Evolutionary conservation across 35 echinoderm and acorn worm genomes (phyloP), one percentile per base, ranked within the genome.

Genomic region (Stichopus chloronotus): DNA sequence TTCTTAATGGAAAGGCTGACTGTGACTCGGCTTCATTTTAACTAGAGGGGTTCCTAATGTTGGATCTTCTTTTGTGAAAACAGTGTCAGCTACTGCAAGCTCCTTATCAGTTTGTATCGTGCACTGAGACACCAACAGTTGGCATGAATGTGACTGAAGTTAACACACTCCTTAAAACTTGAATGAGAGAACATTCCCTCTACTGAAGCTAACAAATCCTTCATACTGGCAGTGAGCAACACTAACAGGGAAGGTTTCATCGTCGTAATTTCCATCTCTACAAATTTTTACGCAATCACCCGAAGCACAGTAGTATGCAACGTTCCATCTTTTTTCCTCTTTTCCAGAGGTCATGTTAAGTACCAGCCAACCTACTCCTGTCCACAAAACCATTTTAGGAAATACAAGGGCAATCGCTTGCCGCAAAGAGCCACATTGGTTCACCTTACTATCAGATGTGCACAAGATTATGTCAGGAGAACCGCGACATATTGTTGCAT

Each of bases 161-260:
- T 43, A 43, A 43, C 30, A 43, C 30, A 43, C 14, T 61, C 8
- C 59, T 61, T 61, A 61, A 61, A 61, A 61, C 14, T 61, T 61
- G 59, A 61, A 61, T 14, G 17, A 14, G 16, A n/a, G 12, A n/a
- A 72, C 13, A 72, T 20, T n/a, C 12, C 21, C 6, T 72, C 69
- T 72, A 72, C 69, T 72, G 21, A 72, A 72, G 69, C 69, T 72
- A n/a, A 72, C 69, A 72, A 19, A 72, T 7, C 69, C 69, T n/a
- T 72, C 69, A 19, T 72, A 72, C 21, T 72, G 69, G 17, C 69
- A 72, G 7, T 72, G 69, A n/a, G 69, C 19, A 20, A n/a, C 19
- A 72, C 19, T 72, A n/a, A 72, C 69, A 7, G 69, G 69, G 21
- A 61, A 61, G 5, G 17, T 20, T 72, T n/a, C 17, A n/a, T 72